These are phyloP conservation scores for Anodontia alba DNA, from an alignment of 2,888 invertebrate genomes.

Conservation along the genomic window DNA sequence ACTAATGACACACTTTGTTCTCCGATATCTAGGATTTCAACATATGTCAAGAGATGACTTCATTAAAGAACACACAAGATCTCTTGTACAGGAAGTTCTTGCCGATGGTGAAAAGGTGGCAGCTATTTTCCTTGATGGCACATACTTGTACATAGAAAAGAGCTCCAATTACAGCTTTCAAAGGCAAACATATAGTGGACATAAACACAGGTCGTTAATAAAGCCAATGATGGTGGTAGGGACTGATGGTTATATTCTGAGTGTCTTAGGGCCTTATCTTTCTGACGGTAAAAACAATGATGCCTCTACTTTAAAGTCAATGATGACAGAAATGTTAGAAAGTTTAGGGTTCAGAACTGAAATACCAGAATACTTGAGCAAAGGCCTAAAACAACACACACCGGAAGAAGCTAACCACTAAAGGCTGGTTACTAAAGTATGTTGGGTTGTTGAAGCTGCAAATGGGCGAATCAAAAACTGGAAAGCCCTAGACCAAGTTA, in stretches of 20 bases:
- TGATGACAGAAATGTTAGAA: background rate
- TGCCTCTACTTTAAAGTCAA: background rate
- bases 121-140: background rate
- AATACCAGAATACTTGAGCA: background rate
- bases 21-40: background rate
- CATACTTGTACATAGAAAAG: conserved; percentile 20
- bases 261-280: background rate
- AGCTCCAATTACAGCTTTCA: conserved; percentile 15
- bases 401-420: background rate
- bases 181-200: conserved; percentile 8
- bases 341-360: background rate
- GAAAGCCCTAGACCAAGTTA: background rate
- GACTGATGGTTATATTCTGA: background rate
- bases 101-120: background rate
- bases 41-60: background rate
- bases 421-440: conserved; percentile 4
- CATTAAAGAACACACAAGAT: background rate
- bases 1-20: background rate
- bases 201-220: background rate
- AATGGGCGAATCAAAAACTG: background rate
- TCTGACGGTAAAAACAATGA: background rate
- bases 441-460: background rate
- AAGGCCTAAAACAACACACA: background rate
- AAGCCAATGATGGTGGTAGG: background rate
- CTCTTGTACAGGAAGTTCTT: background rate